Evolutionary conservation across 1,140 invertebrate species (phyloP), one percentile per base, ranked within the genome.

Genomic region (Dreissena rostriformis): DNA sequence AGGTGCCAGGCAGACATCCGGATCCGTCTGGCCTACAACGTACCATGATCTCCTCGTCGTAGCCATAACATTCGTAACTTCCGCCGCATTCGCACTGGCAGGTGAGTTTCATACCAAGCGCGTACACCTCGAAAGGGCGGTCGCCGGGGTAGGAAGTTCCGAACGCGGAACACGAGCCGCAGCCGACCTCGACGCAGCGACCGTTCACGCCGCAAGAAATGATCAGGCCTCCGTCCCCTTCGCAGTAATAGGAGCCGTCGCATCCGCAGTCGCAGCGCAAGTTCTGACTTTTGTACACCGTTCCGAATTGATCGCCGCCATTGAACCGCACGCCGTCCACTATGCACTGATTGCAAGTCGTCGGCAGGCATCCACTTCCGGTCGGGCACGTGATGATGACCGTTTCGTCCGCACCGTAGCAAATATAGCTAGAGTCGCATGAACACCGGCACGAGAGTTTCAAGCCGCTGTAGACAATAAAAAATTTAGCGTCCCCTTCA

Each of bases 181-280:
- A 72, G 19, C 82, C 82, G n/a, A 84, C n/a, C 29, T 84, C 82
- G 19, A 55, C 52, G 39, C 82, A 84, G 19, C 68, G 22, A 24
- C 71, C 49, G 6, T 74, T 74, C 12, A 28, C 14, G 52, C 55
- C 52, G 52, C 82, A 84, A 7, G 74, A 61, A n/a, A 84, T 71
- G n/a, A 84, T 63, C 6, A 71, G 1, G 1, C 74, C 74, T 5
- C 55, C 66, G 11, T 49, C 51, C 6, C 82, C 82, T 72, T 84
- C 82, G 67, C 82, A 84, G 52, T 77, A 84, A 39, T 84, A 84
- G 1, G 74, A 77, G 14, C 74, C 74, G 28, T 84, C 82, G 61
- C 82, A 84, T 51, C 82, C 82, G 39, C 82, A 84, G 4, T 57
- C 26, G 61, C 82, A 84, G n/a, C 26, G 26, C 0, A 84, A 55